Conservation (phyloP, 2,113 vertebrate species). For the Barbus barbus region DNA sequence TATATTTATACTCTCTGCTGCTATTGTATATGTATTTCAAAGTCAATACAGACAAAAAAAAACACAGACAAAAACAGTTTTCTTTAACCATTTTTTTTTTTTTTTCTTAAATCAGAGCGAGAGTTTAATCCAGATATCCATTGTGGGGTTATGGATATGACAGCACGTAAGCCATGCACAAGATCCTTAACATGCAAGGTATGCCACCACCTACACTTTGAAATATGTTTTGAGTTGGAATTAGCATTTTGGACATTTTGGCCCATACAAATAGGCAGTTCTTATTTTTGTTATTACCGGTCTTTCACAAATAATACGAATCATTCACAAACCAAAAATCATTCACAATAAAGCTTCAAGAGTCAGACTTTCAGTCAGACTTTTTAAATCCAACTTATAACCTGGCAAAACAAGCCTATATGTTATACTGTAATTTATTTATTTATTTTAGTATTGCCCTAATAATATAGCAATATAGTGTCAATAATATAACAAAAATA, state of each 20-base stretch:
- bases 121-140: constrained; percentile 98
- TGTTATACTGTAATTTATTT: too few relatives aligned
- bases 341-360: neutral
- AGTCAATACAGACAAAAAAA: too few relatives aligned
- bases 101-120: constrained; percentile 79
- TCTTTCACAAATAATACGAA: too few relatives aligned
- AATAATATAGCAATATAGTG: too few relatives aligned
- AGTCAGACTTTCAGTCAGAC: neutral
- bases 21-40: neutral
- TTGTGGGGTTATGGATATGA: constrained; percentile 95
- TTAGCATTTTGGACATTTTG: neutral
- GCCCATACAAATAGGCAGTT: neutral
- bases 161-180: constrained; percentile 96
- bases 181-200: constrained; percentile 99
- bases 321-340: too few relatives aligned
- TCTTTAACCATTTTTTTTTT: too few relatives aligned
- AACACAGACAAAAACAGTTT: too few relatives aligned
- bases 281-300: neutral
- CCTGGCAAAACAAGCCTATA: neutral
- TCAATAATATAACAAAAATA: too few relatives aligned
- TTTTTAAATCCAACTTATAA: neutral
- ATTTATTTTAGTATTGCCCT: too few relatives aligned
- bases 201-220: constrained; percentile 32
- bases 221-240: neutral
- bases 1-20: constrained; percentile 35